Evolutionary conservation across 1,140 invertebrate species (phyloP).

Genomic region (Drosophila paulistorum): DNA sequence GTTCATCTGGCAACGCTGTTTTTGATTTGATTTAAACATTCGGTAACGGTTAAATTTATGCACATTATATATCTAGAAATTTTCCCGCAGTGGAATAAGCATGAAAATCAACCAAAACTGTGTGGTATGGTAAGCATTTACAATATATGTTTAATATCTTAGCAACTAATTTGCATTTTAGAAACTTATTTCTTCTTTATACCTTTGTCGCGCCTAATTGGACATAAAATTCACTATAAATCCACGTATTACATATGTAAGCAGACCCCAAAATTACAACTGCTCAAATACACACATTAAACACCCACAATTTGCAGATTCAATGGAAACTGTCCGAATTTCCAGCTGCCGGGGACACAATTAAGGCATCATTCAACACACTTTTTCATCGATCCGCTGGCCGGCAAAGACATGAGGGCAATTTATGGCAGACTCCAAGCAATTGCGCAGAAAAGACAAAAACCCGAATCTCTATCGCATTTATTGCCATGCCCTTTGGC

Average conservation of each 20-base stretch:
- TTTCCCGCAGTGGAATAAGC: no score
- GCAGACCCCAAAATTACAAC: conserved; percentile 18
- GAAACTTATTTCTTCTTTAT: neutral
- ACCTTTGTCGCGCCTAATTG: neutral
- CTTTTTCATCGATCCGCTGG: conserved; percentile 52
- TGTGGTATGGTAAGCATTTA: no score
- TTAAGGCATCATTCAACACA: conserved; percentile 74
- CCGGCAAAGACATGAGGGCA: conserved; percentile 30
- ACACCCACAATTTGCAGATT: conserved; percentile 67
- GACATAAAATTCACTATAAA: conserved; percentile 3
- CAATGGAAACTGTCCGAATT: conserved; percentile 43
- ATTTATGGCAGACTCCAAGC: conserved; percentile 69
- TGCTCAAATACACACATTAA: conserved; percentile 50
- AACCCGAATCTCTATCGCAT: conserved; percentile 75
- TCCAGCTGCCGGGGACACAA: conserved; percentile 70
- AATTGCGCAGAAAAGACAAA: conserved; percentile 64
- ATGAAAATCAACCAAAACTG: no score
- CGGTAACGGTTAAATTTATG: no score
- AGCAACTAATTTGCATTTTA: neutral
- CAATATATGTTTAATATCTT: no score
- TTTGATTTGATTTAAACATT: no score
- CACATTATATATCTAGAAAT: no score
- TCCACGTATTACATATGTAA: conserved; percentile 54
- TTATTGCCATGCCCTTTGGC: conserved; percentile 72
- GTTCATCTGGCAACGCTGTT: no score